Evolutionary conservation across 2,797 vertebrate genomes (phyloP).

Genomic region (Naso thynnoides): DNA sequence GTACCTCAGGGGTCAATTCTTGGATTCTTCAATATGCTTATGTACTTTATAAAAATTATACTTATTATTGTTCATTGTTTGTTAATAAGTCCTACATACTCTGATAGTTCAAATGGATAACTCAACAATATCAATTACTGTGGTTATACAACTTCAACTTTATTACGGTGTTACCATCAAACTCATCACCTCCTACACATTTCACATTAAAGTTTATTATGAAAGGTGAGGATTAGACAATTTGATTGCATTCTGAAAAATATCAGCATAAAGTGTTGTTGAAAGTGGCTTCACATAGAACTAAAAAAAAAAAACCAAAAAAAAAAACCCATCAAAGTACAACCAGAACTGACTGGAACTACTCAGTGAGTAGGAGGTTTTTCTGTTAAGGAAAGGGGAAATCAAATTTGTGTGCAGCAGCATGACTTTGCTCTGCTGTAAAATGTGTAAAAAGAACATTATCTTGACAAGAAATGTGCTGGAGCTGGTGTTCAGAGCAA

Average conservation of each 20-base stretch:
- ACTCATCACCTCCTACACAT: neutral
- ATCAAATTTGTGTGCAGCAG: neutral
- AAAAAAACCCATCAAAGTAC: neutral
- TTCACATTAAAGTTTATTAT: slow-evolving; percentile 4
- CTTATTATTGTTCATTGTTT: too few species aligned
- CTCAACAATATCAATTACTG: neutral
- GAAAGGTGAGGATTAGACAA: neutral
- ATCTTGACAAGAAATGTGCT: neutral
- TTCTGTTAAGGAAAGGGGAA: neutral
- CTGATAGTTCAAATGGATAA: neutral
- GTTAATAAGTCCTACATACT: too few species aligned
- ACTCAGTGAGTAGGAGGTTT: neutral
- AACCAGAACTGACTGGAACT: neutral
- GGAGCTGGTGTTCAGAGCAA: neutral
- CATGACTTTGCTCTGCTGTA: too few species aligned
- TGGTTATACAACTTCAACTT: neutral
- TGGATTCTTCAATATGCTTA: too few species aligned
- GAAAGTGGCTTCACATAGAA: neutral
- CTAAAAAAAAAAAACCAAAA: neutral
- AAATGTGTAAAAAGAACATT: neutral
- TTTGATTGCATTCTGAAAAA: slow-evolving; percentile 1
- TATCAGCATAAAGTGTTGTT: neutral
- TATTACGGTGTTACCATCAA: neutral
- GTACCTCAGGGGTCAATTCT: too few species aligned
- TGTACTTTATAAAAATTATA: too few species aligned